Conservation (phyloP, 2,113 vertebrate species). For the Pandion haliaetus region DNA sequence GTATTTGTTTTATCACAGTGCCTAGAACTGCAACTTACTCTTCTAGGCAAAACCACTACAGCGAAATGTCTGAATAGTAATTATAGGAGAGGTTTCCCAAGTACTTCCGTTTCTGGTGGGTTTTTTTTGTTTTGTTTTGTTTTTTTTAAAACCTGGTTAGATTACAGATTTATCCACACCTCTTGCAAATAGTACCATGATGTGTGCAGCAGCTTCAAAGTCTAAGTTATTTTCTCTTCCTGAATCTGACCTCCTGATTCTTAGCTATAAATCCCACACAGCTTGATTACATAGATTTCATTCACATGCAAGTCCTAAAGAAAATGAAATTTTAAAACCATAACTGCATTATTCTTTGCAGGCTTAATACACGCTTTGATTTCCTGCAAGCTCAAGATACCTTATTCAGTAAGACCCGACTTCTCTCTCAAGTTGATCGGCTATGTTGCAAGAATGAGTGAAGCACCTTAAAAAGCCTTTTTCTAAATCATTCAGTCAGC, state of each 20-base stretch:
- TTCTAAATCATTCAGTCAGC: neutral
- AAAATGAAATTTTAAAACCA: neutral
- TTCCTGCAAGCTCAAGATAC: neutral
- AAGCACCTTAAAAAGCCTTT: neutral
- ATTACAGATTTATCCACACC: neutral
- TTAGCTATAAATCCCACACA: neutral
- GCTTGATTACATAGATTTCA: neutral
- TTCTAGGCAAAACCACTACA: neutral
- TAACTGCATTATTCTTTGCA: neutral
- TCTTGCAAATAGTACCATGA: rapidly evolving
- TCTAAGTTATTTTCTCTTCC: neutral
- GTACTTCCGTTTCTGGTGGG: neutral
- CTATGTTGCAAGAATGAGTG: rapidly evolving
- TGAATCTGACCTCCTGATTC: neutral
- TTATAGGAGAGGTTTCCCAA: neutral
- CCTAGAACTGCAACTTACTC: neutral
- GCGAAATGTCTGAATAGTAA: neutral
- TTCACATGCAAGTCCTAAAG: neutral
- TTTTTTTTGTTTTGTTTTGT: neutral
- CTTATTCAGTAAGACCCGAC: neutral
- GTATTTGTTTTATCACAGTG: neutral
- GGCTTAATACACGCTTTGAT: neutral
- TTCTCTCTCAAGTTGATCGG: neutral
- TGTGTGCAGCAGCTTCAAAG: neutral
- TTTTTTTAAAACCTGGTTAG: neutral